These are phyloP conservation scores for Connochaetes taurinus DNA, from an alignment of 2,113 vertebrate species.

Conservation along the genomic window DNA sequence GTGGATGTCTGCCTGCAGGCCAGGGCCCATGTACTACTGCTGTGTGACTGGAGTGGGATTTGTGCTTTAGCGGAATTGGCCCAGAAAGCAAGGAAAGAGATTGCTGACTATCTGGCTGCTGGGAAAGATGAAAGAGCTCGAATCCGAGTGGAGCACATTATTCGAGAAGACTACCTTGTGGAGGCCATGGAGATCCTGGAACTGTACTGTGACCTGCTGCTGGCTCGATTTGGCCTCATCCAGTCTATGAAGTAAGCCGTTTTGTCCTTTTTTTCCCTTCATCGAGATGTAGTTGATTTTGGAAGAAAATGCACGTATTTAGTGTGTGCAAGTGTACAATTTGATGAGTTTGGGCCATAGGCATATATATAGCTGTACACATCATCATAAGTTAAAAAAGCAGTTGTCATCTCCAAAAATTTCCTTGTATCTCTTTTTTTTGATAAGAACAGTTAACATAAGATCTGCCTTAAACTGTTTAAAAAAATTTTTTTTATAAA, in stretches of 20 bases:
- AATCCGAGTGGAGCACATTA: constrained; percentile 98
- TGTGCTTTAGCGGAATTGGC: constrained; percentile 91
- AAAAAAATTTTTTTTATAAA: neutral
- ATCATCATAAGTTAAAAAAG: neutral
- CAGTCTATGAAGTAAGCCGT: constrained; percentile 96
- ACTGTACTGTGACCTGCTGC: constrained; percentile 94
- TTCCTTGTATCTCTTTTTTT: neutral
- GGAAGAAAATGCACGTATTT: neutral
- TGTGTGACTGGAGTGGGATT: constrained; percentile 18
- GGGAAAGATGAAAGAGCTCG: constrained; percentile 97
- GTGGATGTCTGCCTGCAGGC: neutral
- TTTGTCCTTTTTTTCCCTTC: neutral
- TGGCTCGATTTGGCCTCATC: constrained; percentile 95
- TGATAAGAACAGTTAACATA: neutral
- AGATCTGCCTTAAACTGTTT: neutral
- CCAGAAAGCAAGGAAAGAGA: constrained; percentile 97
- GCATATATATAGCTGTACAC: neutral
- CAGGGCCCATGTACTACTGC: neutral
- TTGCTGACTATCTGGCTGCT: constrained; percentile 95
- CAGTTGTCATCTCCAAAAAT: neutral
- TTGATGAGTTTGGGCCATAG: neutral
- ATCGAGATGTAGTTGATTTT: neutral
- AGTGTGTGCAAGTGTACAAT: neutral
- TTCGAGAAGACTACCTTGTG: constrained; percentile 97
- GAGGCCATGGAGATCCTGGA: constrained; percentile 99